Conservation (phyloP, 2,797 vertebrate species). For the Mormyrops attenuatus region DNA sequence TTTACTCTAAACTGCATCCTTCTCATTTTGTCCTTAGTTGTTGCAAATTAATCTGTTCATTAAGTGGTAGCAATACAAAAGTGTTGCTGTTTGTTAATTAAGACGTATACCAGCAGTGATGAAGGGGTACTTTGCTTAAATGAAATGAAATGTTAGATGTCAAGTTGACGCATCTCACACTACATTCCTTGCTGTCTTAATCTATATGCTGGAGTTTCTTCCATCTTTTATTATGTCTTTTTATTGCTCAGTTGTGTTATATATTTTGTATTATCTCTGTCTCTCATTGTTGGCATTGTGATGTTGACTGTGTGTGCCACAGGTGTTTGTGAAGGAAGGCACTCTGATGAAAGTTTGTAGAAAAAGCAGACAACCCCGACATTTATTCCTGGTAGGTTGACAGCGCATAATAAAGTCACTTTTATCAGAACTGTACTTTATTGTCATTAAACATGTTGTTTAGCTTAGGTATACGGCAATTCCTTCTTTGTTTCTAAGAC, state of each 20-base stretch:
- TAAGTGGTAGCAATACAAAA: neutral
- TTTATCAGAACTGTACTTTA: neutral
- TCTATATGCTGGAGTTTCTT: neutral
- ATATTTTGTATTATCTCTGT: neutral
- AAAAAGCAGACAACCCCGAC: slow-evolving; percentile 80
- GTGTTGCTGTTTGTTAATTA: slow-evolving; percentile 4
- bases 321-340: slow-evolving; percentile 89
- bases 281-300: slow-evolving; percentile 14
- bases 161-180: neutral
- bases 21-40: neutral
- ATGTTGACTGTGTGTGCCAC: slow-evolving; percentile 33
- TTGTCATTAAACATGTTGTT: neutral
- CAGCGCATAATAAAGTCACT: neutral
- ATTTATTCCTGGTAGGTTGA: slow-evolving; percentile 87
- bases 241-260: neutral
- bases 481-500: neutral
- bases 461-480: neutral
- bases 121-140: slow-evolving; percentile 3
- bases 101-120: neutral
- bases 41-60: neutral
- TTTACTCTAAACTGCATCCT: neutral
- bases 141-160: neutral
- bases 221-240: neutral
- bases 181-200: neutral
- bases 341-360: slow-evolving; percentile 88